Base-by-base conservation (phyloP, 2,888 invertebrate genomes). In the Drosophila ustulata region DNA sequence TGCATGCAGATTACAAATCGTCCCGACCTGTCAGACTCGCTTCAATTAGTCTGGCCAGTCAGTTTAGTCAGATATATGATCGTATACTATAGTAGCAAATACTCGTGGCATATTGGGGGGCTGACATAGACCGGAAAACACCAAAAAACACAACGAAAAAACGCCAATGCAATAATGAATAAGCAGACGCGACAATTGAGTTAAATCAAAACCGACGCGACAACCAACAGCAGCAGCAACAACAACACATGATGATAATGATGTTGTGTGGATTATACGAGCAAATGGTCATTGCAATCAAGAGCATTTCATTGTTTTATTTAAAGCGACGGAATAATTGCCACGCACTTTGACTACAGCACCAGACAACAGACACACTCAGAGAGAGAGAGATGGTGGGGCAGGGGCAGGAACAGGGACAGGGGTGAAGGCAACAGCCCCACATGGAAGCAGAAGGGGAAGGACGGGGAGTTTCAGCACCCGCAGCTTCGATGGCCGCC, bases 281-380 rank as follows among this genome's bases (percentile, higher is more conserved):
- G 64, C 71, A 71, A 77, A 75, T 78, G 67, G 70, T 50, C 61
- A 71, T 61, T 66, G 82, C 84, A 81, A 88, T 86, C 86, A 84
- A 75, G 78, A 71, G 86, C 71, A 82, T 81, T 84, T 87, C 88
- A 89, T 90, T 85, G 85, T 85, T 89, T 90, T 78, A 88, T 88
- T 88, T 85, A 86, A 81, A 78, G 87, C 83, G 70, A 63, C 73
- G 75, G 69, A 78, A 87, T 89, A 90, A 89, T 90, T 89, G 88
- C 78, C 83, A 89, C 89, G 89, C 89, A 90, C 88, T 89, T 89
- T 85, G 82, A 88, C 87, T 85, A 81, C 73, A 51, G n/a, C 66
- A 51, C 23, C 68, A 59, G 63, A 66, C 70, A 70, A 49, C 68
- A 65, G 57, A 55, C 50, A 63, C 45, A 51, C 41, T 49, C 0